phyloP scores from a whole-genome alignment of 2,113 vertebrate genomes.

The Onychostruthus taczanowskii region DNA sequence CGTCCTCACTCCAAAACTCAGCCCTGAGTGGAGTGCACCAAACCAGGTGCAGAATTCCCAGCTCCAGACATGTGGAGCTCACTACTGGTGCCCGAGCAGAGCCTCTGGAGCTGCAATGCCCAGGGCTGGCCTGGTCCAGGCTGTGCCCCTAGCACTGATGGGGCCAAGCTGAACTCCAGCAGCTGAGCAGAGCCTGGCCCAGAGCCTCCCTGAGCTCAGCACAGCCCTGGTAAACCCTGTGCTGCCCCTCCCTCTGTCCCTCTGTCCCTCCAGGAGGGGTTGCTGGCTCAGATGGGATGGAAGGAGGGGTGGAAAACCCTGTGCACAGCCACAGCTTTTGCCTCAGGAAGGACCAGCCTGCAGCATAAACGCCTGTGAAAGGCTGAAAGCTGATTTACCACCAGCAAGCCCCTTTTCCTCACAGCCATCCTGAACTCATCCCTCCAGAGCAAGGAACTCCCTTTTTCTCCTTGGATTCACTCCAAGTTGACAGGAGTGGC shows the following conservation, averaged over 20 bases:
- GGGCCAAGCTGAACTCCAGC: not conserved
- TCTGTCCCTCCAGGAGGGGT: not conserved
- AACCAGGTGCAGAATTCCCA: not conserved
- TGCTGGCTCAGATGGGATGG: not conserved
- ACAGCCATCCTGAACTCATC: not conserved
- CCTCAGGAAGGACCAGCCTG: not conserved
- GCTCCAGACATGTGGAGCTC: not conserved
- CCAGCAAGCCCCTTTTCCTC: not conserved
- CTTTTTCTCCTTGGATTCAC: not conserved
- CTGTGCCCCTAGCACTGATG: not conserved
- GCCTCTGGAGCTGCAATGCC: not conserved
- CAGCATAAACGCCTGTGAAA: rapidly evolving
- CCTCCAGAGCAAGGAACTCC: not conserved
- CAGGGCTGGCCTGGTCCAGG: not conserved
- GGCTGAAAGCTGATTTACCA: not conserved
- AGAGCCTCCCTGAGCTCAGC: not conserved
- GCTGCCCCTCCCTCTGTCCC: not conserved
- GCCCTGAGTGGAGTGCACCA: not conserved
- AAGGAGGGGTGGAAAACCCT: not conserved
- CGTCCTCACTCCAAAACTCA: not conserved
- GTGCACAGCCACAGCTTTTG: not conserved
- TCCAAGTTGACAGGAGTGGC: rapidly evolving
- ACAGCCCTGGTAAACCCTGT: not conserved
- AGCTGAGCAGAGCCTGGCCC: not conserved
- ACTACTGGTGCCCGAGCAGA: not conserved